Conservation (phyloP, 2,113 vertebrate genomes). For the Ondatra zibethicus region DNA sequence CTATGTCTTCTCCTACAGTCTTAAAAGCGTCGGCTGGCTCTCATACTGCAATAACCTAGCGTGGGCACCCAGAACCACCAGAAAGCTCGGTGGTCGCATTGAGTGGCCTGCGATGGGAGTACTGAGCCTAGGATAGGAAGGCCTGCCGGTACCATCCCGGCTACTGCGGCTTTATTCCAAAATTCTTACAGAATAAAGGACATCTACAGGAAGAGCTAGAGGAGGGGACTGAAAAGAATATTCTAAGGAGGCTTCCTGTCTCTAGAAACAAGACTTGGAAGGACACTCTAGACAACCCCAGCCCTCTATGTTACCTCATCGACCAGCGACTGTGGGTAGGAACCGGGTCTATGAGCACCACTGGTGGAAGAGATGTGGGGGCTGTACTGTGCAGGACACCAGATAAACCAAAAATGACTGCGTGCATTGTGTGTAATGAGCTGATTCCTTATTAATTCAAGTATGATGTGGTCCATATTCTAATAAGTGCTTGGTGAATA, state of each 20-base stretch:
- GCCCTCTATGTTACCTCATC: neutral
- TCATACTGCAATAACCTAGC: neutral
- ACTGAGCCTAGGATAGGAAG: neutral
- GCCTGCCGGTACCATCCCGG: neutral
- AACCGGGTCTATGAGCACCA: rapidly evolving
- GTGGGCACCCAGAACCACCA: neutral
- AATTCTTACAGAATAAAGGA: neutral
- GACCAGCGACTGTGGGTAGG: neutral
- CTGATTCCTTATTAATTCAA: neutral
- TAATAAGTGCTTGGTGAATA: neutral
- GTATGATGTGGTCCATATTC: neutral
- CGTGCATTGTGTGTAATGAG: neutral
- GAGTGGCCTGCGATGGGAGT: too few species aligned
- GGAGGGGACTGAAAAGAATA: neutral
- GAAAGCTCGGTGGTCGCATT: neutral
- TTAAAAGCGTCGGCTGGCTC: neutral
- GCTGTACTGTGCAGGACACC: neutral
- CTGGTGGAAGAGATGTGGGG: neutral
- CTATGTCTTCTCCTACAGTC: neutral
- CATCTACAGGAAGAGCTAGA: neutral
- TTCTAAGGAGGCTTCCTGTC: neutral
- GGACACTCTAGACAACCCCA: neutral
- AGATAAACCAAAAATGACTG: neutral
- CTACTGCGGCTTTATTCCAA: neutral
- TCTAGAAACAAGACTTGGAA: neutral